Percentiles rank a stretch among this genome's conserved stretches.
Conservation (phyloP, 2,797 vertebrate genomes). For the Malacoctenus gilli region DNA sequence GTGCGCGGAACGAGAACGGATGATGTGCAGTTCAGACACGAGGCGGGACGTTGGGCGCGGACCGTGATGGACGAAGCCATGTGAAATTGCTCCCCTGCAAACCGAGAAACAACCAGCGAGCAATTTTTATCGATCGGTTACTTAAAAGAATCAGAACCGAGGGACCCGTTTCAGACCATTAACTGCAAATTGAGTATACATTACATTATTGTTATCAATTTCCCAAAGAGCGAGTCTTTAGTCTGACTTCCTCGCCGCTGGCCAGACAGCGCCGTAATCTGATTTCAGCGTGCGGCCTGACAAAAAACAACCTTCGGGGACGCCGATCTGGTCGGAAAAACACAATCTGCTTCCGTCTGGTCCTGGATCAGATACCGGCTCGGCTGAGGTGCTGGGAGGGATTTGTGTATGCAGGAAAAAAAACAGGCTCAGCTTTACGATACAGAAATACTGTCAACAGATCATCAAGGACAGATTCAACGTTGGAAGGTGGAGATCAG, state of each 20-base stretch:
- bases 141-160: slow-evolving; percentile 7
- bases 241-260: neutral
- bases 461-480: no score
- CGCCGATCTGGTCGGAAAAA: neutral
- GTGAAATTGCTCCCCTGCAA: neutral
- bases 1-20: neutral
- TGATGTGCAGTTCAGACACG: no score
- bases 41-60: no score
- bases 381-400: no score
- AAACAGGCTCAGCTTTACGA: no score
- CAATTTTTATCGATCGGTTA: neutral
- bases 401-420: no score
- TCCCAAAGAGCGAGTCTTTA: neutral
- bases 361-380: no score
- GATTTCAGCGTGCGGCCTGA: neutral
- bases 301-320: neutral
- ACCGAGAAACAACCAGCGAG: neutral
- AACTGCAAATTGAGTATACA: slow-evolving; percentile 17
- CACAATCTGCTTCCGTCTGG: no score
- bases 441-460: no score
- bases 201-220: slow-evolving; percentile 2
- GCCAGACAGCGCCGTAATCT: neutral
- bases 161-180: slow-evolving; percentile 18
- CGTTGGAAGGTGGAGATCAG: no score
- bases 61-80: neutral